Conservation (phyloP, 2,113 vertebrate species). For the Cricetomys ansorgei region DNA sequence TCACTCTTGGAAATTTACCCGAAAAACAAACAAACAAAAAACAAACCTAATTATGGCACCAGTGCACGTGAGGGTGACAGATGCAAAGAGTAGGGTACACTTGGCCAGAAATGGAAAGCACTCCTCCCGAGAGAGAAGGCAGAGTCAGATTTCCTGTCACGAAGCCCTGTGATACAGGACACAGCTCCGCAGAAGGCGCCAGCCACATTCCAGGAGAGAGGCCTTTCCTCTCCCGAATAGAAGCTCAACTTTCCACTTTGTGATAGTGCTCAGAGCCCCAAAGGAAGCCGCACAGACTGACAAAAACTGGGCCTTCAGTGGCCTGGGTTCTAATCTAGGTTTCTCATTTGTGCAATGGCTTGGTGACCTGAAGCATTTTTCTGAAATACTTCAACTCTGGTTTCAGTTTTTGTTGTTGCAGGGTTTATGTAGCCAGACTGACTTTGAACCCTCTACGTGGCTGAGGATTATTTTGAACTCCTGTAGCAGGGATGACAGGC, state of each 20-base stretch:
- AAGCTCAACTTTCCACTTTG: neutral
- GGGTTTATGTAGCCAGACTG: neutral
- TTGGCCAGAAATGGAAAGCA: neutral
- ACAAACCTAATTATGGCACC: neutral
- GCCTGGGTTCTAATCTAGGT: neutral
- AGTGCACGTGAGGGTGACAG: neutral
- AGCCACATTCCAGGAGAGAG: neutral
- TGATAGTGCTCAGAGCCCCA: neutral
- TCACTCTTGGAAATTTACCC: conserved; percentile 43
- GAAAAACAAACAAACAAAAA: neutral
- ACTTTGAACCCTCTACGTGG: neutral
- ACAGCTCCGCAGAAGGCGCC: neutral
- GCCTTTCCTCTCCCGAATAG: neutral
- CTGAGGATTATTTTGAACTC: too few species aligned
- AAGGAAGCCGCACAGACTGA: neutral
- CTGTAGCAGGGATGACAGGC: neutral
- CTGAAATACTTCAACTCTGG: neutral
- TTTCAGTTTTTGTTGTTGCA: neutral
- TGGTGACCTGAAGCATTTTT: neutral
- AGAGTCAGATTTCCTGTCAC: neutral
- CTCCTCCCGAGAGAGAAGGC: neutral
- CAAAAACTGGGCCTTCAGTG: neutral
- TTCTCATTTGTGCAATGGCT: neutral
- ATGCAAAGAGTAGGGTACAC: neutral
- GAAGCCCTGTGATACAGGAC: neutral